Evolutionary conservation across 2,113 vertebrate genomes (phyloP), one percentile per base, ranked within the genome.

Genomic region (Caranx melampygus): DNA sequence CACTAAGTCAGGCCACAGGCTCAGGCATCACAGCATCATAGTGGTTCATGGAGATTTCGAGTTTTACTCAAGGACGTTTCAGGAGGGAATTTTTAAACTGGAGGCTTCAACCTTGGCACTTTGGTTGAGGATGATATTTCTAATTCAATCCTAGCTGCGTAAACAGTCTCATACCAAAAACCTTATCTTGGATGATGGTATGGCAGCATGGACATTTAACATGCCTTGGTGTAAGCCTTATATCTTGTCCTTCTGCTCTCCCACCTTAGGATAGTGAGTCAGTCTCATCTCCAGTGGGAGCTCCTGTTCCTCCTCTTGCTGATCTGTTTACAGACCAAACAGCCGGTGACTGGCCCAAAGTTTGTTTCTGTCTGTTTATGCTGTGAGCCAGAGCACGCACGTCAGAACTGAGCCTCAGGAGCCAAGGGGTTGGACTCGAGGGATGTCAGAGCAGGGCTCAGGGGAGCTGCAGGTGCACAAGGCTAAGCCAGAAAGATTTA

Each of bases 241-340:
- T 90, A 90, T 92, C 86, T 87, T 61, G 47, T 81, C 26, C 84
- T 52, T 81, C 44, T 64, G 58, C 76, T 72, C 78, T 84, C 44
- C 54, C 63, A 35, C 72, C 85, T 78, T 37, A 72, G 83, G 74
- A 77, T 55, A 88, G 79, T 74, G 61, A 67, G 69, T 65, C 44
- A 74, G 78, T 88, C 86, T 90, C 75, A 78, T 82, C 84, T 92
- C 92, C 81, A 60, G 77, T 68, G 85, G 86, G 92, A 93, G 85
- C 88, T 91, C 75, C 79, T 92, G 79, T 85, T 92, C 86, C 82
- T 87, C 83, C 87, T 89, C 89, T 81, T 88, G 82, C 84, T 77
- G 77, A 85, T 84, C 68, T 94, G 93, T 94, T 95, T 94, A 95
- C 89, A 93, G 84, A 91, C 77, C 88, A 84, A 92, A 88, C 87